Evolutionary conservation across 2,113 vertebrate species (phyloP).

Genomic region (Morone chrysops): DNA sequence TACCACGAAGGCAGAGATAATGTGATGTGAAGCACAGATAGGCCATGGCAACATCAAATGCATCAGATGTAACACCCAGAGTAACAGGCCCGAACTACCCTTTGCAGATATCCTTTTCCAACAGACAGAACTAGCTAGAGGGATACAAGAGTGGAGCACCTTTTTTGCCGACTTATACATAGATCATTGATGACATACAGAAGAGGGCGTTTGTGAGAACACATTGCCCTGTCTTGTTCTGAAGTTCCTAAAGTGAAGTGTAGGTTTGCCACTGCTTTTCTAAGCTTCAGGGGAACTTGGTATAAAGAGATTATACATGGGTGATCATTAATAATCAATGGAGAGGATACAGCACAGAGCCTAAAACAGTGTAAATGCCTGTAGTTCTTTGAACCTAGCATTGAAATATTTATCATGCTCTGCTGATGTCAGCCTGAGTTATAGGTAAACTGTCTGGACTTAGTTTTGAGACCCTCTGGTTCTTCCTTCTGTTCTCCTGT

Average conservation of each 20-base stretch:
- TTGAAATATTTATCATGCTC: constrained; percentile 76
- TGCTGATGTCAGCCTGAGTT: constrained; percentile 55
- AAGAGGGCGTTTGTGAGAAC: constrained; percentile 45
- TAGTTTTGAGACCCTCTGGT: constrained; percentile 21
- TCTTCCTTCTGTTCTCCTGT: background rate
- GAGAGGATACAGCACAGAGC: constrained; percentile 60
- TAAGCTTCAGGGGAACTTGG: constrained; percentile 51
- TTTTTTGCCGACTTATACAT: constrained; percentile 49
- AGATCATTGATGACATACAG: constrained; percentile 57
- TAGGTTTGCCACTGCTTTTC: constrained; percentile 38
- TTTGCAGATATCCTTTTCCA: constrained; percentile 19
- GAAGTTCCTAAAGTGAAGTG: constrained; percentile 41
- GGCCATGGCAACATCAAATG: constrained; percentile 16
- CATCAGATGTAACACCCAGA: constrained; percentile 20
- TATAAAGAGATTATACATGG: constrained; percentile 72
- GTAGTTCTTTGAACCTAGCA: constrained; percentile 52
- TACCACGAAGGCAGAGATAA: constrained; percentile 17
- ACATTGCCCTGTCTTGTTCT: constrained; percentile 46
- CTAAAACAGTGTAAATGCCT: constrained; percentile 72
- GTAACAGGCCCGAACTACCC: constrained; percentile 5
- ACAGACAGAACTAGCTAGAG: constrained; percentile 26
- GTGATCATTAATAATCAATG: constrained; percentile 79
- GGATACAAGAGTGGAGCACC: constrained; percentile 8
- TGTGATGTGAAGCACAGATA: constrained; percentile 30
- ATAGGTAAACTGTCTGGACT: constrained; percentile 49